phyloP scores from a whole-genome alignment of 2,888 invertebrate species.

The Coenonympha arcania region DNA sequence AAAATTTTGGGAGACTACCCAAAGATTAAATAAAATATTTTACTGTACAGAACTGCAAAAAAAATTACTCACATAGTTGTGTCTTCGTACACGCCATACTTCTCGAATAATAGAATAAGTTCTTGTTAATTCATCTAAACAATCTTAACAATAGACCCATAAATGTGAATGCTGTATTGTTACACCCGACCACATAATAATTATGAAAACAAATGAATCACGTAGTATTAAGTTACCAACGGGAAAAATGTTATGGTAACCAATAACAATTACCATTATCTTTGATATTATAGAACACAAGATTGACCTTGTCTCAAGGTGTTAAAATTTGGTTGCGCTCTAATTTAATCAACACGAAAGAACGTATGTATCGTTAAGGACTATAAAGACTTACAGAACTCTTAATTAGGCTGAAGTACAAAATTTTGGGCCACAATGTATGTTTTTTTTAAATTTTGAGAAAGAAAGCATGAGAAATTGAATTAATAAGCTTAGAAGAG shows the following conservation, averaged over 20 bases:
- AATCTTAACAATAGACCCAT: constrained; percentile 37
- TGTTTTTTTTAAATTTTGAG: constrained; percentile 17
- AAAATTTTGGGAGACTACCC: no score
- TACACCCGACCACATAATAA: constrained; percentile 36
- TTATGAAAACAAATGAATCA: no score
- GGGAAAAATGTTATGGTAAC: not conserved
- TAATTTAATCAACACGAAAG: no score
- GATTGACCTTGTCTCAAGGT: no score
- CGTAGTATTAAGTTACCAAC: not conserved
- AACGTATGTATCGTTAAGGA: no score
- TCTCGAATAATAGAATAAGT: constrained; percentile 20
- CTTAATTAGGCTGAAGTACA: constrained; percentile 4
- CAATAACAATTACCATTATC: no score
- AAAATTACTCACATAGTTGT: no score
- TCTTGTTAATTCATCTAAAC: constrained; percentile 29
- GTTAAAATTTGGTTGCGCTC: no score
- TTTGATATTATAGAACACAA: no score
- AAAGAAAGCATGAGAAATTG: constrained; percentile 33
- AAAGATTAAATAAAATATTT: no score
- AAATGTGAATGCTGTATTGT: constrained; percentile 60
- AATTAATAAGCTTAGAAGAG: constrained; percentile 33
- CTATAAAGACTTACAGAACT: no score
- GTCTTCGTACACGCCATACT: constrained; percentile 22
- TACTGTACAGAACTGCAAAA: not conserved
- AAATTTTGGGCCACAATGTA: constrained; percentile 39